Evolutionary conservation across 2,888 invertebrate genomes (phyloP).

Genomic region (Cosmia pyralina): DNA sequence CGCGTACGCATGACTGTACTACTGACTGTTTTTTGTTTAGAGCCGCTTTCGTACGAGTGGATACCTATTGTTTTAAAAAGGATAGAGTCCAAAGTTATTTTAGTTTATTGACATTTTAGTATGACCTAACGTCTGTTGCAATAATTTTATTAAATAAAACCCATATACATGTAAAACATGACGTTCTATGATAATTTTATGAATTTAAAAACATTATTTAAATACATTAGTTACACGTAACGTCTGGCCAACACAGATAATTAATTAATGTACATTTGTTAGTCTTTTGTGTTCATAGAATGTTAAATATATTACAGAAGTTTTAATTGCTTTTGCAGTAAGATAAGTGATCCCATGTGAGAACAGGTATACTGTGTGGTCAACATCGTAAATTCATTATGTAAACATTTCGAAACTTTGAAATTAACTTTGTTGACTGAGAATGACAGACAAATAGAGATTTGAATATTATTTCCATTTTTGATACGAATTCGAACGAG

Average conservation of each 20-base stretch:
- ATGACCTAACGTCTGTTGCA: too few relatives aligned
- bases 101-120: too few relatives aligned
- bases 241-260: neutral
- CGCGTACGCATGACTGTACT: too few relatives aligned
- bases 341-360: neutral
- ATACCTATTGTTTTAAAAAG: too few relatives aligned
- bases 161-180: neutral
- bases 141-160: too few relatives aligned
- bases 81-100: too few relatives aligned
- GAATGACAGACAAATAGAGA: neutral
- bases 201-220: neutral
- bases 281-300: neutral
- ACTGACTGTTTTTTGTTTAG: too few relatives aligned
- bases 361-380: neutral
- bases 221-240: neutral
- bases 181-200: neutral
- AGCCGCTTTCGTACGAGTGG: too few relatives aligned
- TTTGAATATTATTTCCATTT: neutral
- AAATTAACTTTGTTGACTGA: slow-evolving; percentile 1
- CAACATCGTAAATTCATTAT: slow-evolving; percentile 18
- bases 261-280: slow-evolving; percentile 13
- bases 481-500: neutral
- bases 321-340: slow-evolving; percentile 26
- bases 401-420: slow-evolving; percentile 2
- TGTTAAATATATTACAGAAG: neutral